A percentile compares a stretch with the other conserved stretches of the same genome.
phyloP scores from a whole-genome alignment of 2,797 vertebrate genomes.

The Gymnothorax reevesii region DNA sequence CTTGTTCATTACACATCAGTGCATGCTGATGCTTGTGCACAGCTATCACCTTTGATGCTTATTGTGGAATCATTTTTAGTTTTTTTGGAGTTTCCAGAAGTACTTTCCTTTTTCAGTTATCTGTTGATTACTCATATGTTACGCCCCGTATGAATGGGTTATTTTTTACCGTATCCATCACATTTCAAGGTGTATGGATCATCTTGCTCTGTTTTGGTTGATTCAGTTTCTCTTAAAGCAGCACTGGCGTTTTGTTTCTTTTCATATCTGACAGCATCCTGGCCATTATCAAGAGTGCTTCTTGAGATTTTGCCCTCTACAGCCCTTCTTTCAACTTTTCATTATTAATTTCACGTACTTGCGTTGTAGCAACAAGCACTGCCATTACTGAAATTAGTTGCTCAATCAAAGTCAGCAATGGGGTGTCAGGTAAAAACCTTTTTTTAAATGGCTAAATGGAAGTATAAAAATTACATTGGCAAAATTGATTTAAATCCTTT shows the following conservation, averaged over 20 bases:
- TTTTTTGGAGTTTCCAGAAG: neutral
- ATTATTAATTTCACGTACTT: neutral
- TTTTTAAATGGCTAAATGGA: slow-evolving; percentile 2
- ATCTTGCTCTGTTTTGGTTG: neutral
- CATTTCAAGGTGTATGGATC: slow-evolving; percentile 20
- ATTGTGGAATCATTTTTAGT: neutral
- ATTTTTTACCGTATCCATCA: slow-evolving; percentile 8
- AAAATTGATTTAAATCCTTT: slow-evolving; percentile 19
- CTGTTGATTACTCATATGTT: neutral
- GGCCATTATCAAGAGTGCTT: neutral
- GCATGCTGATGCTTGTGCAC: neutral
- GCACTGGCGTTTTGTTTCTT: slow-evolving; percentile 12
- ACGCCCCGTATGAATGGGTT: neutral
- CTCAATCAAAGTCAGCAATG: slow-evolving; percentile 13
- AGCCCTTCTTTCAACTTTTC: neutral
- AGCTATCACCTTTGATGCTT: neutral
- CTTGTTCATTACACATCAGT: neutral
- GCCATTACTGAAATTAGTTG: slow-evolving; percentile 9
- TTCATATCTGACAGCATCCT: neutral
- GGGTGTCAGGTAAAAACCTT: slow-evolving; percentile 5
- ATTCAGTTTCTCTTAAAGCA: neutral
- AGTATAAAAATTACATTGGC: neutral
- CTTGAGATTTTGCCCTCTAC: neutral
- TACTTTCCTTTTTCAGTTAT: neutral
- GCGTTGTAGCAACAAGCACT: slow-evolving; percentile 13